Evolutionary conservation across 1,140 invertebrate genomes (phyloP).

Genomic region (Atta cephalotes): DNA sequence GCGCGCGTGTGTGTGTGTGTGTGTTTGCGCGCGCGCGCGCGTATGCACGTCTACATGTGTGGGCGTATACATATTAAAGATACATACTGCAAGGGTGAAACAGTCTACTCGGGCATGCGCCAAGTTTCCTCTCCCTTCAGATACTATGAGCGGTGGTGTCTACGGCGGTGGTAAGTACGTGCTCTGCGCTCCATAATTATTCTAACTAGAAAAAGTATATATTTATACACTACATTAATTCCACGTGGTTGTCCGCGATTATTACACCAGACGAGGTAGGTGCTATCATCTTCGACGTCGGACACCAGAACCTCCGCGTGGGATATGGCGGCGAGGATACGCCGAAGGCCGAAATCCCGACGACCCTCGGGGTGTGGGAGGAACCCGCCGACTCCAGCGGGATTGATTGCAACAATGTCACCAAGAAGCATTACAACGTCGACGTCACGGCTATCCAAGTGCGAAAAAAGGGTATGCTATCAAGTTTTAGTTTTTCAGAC

Average conservation of each 20-base stretch:
- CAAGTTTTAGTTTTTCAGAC: constrained; percentile 61
- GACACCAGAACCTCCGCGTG: constrained; percentile 91
- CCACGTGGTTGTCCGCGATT: constrained; percentile 4
- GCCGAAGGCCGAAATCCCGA: constrained; percentile 96
- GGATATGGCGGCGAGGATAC: constrained; percentile 97
- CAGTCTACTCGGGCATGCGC: constrained; percentile 74
- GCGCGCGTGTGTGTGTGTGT: not conserved
- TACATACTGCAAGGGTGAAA: constrained; percentile 32
- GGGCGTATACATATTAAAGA: not conserved
- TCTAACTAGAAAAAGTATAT: constrained; percentile 15
- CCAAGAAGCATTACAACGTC: constrained; percentile 80
- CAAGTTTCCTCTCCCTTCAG: constrained; percentile 66
- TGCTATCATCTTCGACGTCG: constrained; percentile 92
- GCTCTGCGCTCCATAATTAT: constrained; percentile 62
- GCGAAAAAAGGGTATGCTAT: constrained; percentile 77
- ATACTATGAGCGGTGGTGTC: constrained; percentile 86
- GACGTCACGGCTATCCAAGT: constrained; percentile 81
- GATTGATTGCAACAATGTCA: constrained; percentile 67
- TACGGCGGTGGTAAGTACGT: constrained; percentile 85
- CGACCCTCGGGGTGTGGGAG: constrained; percentile 92
- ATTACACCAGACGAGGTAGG: constrained; percentile 90
- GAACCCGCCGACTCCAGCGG: constrained; percentile 84
- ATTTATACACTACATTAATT: not conserved
- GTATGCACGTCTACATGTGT: not conserved
- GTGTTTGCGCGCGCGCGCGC: not conserved